phyloP scores from a whole-genome alignment of 2,113 vertebrate species.

The Lepus americanus region DNA sequence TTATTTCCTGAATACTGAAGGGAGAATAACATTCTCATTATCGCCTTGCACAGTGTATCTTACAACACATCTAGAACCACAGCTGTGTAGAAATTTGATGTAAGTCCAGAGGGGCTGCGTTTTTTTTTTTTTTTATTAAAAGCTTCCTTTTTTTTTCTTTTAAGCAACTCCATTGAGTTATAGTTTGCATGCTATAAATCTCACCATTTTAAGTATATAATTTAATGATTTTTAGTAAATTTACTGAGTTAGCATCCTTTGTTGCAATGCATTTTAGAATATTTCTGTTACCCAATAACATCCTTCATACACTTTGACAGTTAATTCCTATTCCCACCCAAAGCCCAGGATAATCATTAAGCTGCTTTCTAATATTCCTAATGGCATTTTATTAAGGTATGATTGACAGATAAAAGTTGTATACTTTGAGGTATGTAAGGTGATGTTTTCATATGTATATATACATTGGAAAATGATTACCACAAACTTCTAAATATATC shows the following conservation, averaged over 20 bases:
- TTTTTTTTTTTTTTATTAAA: slow-evolving; percentile 68
- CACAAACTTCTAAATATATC: background rate
- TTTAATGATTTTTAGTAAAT: background rate
- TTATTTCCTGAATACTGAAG: background rate
- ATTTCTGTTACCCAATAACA: background rate
- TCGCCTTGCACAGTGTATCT: background rate
- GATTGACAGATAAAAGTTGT: background rate
- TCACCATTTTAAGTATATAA: slow-evolving; percentile 7
- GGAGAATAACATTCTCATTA: background rate
- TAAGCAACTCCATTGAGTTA: background rate
- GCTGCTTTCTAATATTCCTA: background rate
- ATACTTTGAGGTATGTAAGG: no score
- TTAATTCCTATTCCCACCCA: background rate
- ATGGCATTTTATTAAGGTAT: background rate
- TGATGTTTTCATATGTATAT: background rate
- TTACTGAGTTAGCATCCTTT: background rate
- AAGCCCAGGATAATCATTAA: background rate
- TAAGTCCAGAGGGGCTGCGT: background rate
- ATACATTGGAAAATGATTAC: background rate
- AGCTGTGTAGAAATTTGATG: background rate
- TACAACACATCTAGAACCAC: background rate
- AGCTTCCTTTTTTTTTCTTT: background rate
- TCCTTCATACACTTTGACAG: background rate
- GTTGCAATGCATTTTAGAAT: background rate
- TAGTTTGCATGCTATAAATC: background rate